Evolutionary conservation across 2,888 invertebrate genomes (phyloP), one percentile per base, ranked within the genome.

Genomic region (Conistra vaccinii): DNA sequence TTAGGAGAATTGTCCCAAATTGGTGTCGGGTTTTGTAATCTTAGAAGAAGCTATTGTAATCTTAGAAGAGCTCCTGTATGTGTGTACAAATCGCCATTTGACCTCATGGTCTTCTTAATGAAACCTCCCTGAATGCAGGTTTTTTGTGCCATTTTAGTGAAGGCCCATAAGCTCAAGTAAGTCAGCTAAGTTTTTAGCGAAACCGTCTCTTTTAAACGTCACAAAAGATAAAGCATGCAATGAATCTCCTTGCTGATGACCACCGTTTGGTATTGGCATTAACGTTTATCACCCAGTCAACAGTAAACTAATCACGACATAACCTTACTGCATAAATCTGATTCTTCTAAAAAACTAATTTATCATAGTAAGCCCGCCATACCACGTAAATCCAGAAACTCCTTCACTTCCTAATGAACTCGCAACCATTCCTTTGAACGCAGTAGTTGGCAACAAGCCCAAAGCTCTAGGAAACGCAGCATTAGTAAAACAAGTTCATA

Each of bases 401-500:
- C 23, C 60, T 48, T 14, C 1, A 55, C 32, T 70, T 42, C 61
- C 67, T 63, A 73, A 73, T 69, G 63, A 71, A 12, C 48, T 29
- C 53, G 70, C 45, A 62, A 32, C 20, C 20, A 61, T 57, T 61
- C 42, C 72, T 53, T 45, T 29, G 71, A 81, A 61, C 35, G 12
- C 29, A 53, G 45, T 32, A 55, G 61, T 73, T 73, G 81, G 76
- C 67, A 76, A 60, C n/a, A 26, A 70, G 75, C 85, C 82, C 29
- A 74, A 66, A 72, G 72, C 53, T 55, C 76, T 35, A 58, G 70
- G 82, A 83, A 81, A 57, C 69, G 14, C 32, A 29, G 35, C 73
- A 73, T 85, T 73, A 85, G 81, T 20, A 29, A 76, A 83, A 76
- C 77, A 70, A 81, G 82, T 83, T 67, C 73, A 68, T 60, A 82